Evolutionary conservation across 2,888 invertebrate genomes (phyloP).

Genomic region (Harpalus rufipes): DNA sequence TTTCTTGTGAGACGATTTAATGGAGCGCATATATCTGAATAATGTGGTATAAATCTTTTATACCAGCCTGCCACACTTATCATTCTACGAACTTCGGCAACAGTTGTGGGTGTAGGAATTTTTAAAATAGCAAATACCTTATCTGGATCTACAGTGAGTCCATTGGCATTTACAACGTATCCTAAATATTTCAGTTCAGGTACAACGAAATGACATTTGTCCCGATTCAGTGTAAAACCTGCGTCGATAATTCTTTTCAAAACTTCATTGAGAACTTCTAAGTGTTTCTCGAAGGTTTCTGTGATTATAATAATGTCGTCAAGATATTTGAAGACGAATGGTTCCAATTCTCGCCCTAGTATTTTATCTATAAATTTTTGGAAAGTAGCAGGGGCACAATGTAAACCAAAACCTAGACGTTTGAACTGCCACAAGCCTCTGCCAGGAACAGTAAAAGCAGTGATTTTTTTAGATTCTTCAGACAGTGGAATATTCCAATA

Average conservation of each 20-base stretch:
- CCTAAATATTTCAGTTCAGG: not conserved
- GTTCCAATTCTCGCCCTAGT: not conserved
- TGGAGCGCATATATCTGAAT: not conserved
- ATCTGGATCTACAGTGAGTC: not conserved
- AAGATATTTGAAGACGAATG: not conserved
- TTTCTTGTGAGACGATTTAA: not conserved
- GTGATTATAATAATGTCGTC: slow-evolving; percentile 3
- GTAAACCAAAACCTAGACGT: too few species aligned
- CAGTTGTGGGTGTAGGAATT: not conserved
- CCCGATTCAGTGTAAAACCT: too few species aligned
- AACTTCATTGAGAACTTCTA: not conserved
- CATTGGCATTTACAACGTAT: not conserved
- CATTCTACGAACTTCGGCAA: slow-evolving; percentile 8
- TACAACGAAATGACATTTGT: not conserved
- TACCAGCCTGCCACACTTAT: not conserved
- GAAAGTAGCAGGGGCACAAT: not conserved
- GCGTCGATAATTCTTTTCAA: not conserved
- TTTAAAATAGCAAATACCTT: too few species aligned
- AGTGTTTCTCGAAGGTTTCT: slow-evolving; percentile 1
- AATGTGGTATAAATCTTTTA: too few species aligned
- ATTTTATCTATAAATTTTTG: slow-evolving; percentile 5
- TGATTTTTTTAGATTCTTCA: too few species aligned
- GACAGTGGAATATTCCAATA: slow-evolving; percentile 16
- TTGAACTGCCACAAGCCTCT: too few species aligned
- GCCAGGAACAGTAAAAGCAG: too few species aligned